Evolutionary conservation across 2,113 vertebrate species (phyloP), one percentile per base, ranked within the genome.

Genomic region (Elaphurus davidianus): DNA sequence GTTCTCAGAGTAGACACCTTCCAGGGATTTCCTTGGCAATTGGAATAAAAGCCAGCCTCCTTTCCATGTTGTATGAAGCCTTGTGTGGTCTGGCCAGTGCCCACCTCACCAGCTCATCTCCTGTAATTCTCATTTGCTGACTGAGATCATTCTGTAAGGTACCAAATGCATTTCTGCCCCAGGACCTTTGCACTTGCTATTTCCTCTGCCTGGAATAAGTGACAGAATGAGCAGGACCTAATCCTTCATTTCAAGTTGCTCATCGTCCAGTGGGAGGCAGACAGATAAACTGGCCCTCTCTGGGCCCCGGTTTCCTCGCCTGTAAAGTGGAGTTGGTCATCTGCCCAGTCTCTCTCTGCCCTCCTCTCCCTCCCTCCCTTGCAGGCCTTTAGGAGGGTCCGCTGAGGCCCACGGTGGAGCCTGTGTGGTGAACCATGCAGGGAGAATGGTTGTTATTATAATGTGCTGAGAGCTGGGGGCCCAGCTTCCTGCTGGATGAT

Each of bases 401-500:
- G 0, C 0, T 30, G 78, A 55, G 13, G 71, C 25, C 78, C 1
- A 1, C 14, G n/a, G 15, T 28, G 54, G 84, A 54, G 21, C 30
- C 27, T 67, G 52, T 36, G 55, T 79, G 40, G 36, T 45, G 84
- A 83, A 67, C 47, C 21, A 0, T 47, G 16, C 21, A 23, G 54
- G 30, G 55, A 60, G 59, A 96, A 93, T 82, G 30, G 27, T 14
- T 50, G 78, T 82, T 85, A 11, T 45, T 71, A 47, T 67, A 84
- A 71, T 1, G 16, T 43, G 45, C 43, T 60, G n/a, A 78, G 19
- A 83, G 60, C 52, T 7, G 82, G 55, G 59, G 74, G 40, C 71
- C 55, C 59, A 55, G 92, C 62, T 97, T 94, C 96, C 94, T 33
- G 17, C 1, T n/a, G 87, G 71, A 21, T 36, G 71, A 15, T 43